Conservation (phyloP, 92 coral and sea anemone genomes). For the Siderastrea radians region DNA sequence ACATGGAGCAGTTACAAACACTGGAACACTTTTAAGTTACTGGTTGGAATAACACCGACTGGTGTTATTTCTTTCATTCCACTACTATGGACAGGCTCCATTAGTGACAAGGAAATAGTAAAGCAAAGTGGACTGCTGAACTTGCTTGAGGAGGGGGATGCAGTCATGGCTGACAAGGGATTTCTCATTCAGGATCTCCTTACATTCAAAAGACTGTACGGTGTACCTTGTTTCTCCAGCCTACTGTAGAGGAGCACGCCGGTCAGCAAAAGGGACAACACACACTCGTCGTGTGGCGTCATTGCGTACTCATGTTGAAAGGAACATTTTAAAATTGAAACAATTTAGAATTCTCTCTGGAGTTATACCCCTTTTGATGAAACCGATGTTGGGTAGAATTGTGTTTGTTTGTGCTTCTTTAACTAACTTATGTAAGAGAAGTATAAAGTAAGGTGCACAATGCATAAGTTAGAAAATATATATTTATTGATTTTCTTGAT, state of each 20-base stretch:
- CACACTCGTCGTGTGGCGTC: conserved; percentile 74
- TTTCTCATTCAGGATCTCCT: conserved; percentile 36
- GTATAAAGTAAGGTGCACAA: too few species aligned
- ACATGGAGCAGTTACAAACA: conserved; percentile 80
- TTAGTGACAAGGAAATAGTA: conserved; percentile 70
- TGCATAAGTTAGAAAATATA: too few species aligned
- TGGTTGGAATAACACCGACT: conserved; percentile 82
- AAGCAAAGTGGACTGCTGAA: conserved; percentile 66
- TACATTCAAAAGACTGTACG: too few species aligned
- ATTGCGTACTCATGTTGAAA: conserved; percentile 70
- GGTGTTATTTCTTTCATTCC: conserved; percentile 74
- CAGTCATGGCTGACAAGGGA: conserved; percentile 80
- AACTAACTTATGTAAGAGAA: conserved; percentile 37
- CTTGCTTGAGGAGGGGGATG: conserved; percentile 68
- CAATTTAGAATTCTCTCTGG: conserved; percentile 50
- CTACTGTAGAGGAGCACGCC: background rate
- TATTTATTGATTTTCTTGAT: too few species aligned
- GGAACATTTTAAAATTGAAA: conserved; percentile 67
- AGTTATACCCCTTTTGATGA: conserved; percentile 45
- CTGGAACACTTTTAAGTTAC: conserved; percentile 69
- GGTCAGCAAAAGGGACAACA: conserved; percentile 54
- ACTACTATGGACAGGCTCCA: conserved; percentile 78
- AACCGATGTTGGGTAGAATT: conserved; percentile 72
- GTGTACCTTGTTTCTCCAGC: too few species aligned
- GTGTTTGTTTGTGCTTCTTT: conserved; percentile 68